Percentiles rank a stretch among this genome's conserved stretches.
Conservation (phyloP, 1,140 invertebrate species). For the Drosophila persimilis region DNA sequence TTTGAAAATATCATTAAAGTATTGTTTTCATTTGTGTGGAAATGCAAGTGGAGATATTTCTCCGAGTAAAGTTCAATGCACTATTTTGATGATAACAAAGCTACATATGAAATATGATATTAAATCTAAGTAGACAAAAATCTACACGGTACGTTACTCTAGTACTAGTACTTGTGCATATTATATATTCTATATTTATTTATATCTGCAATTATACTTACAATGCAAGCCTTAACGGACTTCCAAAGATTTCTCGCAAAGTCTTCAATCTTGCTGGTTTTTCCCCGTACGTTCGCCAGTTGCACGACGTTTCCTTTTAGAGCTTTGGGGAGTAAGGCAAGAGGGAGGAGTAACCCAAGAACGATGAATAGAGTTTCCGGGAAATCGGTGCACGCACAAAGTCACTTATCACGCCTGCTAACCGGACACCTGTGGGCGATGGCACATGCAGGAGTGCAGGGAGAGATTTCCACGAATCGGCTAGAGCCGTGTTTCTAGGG, state of each 20-base stretch:
- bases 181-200: too few species aligned
- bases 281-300: constrained; percentile 78
- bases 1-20: constrained; percentile 9
- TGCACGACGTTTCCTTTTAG: constrained; percentile 60
- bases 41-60: background rate
- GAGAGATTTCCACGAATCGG: background rate
- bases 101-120: background rate
- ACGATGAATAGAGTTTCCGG: background rate
- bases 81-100: constrained; percentile 6
- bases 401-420: constrained; percentile 11
- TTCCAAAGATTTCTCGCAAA: constrained; percentile 83
- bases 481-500: constrained; percentile 21
- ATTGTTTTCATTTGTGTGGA: background rate
- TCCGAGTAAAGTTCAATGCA: background rate
- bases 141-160: too few species aligned
- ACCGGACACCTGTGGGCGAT: background rate
- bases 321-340: constrained; percentile 3
- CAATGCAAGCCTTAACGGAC: constrained; percentile 83
- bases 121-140: background rate
- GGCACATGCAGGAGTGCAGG: too few species aligned
- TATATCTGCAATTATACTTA: constrained; percentile 57
- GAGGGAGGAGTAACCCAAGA: background rate
- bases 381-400: constrained; percentile 8
- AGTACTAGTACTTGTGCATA: too few species aligned
- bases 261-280: constrained; percentile 83